Percentiles rank a stretch among this genome's conserved stretches.
These are phyloP conservation scores for Chiroxiphia lanceolata DNA, from an alignment of 2,797 vertebrate genomes.

Conservation along the genomic window DNA sequence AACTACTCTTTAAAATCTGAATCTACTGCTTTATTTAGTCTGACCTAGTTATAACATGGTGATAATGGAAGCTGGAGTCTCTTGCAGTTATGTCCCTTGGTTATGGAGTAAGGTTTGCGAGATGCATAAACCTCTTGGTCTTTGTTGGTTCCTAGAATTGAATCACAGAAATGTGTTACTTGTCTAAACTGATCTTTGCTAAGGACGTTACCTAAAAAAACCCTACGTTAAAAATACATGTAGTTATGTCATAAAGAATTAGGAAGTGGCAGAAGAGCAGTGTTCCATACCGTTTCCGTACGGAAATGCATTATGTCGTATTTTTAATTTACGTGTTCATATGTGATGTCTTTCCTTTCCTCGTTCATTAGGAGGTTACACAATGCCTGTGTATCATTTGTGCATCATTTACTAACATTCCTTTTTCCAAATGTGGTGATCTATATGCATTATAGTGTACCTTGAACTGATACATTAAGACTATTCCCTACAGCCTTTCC, in stretches of 20 bases:
- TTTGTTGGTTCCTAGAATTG: neutral
- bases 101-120: neutral
- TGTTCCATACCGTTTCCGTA: neutral
- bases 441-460: neutral
- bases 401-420: neutral
- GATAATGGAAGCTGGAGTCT: neutral
- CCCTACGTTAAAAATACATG: neutral
- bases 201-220: neutral
- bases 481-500: neutral
- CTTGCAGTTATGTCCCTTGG: neutral
- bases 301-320: rapidly evolving
- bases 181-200: neutral
- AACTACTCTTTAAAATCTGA: neutral
- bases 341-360: neutral
- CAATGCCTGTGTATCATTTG: neutral
- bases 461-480: neutral
- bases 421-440: neutral
- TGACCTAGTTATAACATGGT: neutral
- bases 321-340: neutral
- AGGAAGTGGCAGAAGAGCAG: neutral
- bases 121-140: neutral
- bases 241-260: neutral
- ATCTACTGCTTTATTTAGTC: conserved; percentile 15
- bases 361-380: neutral
- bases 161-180: neutral